Evolutionary conservation across 2,888 invertebrate species (phyloP).

Genomic region (Drosophila percnosoma): DNA sequence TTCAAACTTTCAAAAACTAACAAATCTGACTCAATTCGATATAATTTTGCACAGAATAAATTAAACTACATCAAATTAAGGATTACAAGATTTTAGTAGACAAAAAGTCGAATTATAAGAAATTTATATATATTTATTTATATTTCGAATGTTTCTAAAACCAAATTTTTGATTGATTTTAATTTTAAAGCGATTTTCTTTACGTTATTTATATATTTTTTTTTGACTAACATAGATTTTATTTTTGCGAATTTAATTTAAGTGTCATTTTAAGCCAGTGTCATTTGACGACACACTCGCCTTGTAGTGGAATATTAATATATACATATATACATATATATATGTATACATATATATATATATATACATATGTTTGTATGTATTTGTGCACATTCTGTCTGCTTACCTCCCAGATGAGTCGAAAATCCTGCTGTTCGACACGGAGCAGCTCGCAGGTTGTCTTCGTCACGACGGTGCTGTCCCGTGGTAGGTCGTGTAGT

Average conservation of each 20-base stretch:
- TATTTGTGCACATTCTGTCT: background rate
- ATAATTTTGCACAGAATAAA: no score
- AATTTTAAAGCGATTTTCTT: background rate
- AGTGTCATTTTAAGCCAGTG: constrained; percentile 9
- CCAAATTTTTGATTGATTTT: background rate
- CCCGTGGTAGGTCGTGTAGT: constrained; percentile 89
- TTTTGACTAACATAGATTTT: background rate
- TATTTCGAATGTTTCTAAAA: background rate
- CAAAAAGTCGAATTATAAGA: no score
- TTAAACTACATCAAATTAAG: no score
- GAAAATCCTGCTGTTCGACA: constrained; percentile 91
- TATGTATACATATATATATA: background rate
- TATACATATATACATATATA: background rate
- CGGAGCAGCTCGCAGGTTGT: constrained; percentile 91
- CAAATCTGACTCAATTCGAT: no score
- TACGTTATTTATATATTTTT: background rate
- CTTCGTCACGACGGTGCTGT: constrained; percentile 90
- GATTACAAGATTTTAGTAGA: no score
- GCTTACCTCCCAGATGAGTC: constrained; percentile 91
- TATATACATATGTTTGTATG: background rate
- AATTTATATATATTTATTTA: no score
- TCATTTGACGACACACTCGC: constrained; percentile 22
- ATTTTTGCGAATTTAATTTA: background rate
- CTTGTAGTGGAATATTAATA: constrained; percentile 13
- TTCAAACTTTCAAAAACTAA: background rate